phyloP scores from a whole-genome alignment of 2,797 vertebrate species.

The Phalloptychus januarius region DNA sequence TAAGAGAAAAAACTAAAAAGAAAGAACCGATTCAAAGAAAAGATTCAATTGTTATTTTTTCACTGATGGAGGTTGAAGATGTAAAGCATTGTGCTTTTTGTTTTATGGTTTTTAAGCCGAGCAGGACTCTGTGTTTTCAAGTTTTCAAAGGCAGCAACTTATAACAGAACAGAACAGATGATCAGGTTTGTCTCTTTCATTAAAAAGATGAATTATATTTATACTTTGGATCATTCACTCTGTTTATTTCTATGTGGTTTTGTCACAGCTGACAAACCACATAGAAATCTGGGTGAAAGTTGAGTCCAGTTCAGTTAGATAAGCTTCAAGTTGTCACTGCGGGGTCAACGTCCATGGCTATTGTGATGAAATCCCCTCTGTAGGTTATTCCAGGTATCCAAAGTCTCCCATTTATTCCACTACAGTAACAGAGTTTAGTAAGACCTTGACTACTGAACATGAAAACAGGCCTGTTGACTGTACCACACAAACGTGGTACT shows the following conservation, averaged over 20 bases:
- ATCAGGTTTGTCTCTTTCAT: neutral
- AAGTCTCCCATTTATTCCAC: conserved; percentile 65
- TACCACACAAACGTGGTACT: neutral
- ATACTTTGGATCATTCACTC: too few relatives aligned
- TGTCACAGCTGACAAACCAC: conserved; percentile 13
- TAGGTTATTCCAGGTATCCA: conserved; percentile 61
- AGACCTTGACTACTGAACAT: conserved; percentile 19
- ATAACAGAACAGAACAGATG: conserved; percentile 2
- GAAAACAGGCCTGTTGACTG: conserved; percentile 25
- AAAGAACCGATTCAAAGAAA: neutral
- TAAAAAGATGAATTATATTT: neutral
- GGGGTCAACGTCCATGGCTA: conserved; percentile 71
- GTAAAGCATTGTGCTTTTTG: neutral
- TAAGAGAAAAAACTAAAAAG: conserved; percentile 2
- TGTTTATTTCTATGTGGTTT: conserved; percentile 11
- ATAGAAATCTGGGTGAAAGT: conserved; percentile 70
- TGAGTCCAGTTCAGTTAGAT: conserved; percentile 61
- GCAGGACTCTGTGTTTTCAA: neutral
- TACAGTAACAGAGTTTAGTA: conserved; percentile 57
- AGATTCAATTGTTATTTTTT: neutral
- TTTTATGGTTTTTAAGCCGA: neutral
- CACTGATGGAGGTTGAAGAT: neutral
- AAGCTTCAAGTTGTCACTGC: conserved; percentile 54
- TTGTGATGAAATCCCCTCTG: conserved; percentile 53
- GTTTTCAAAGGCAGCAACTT: too few relatives aligned